Conservation (phyloP, 2,888 invertebrate genomes). For the Sphinx pinastri region DNA sequence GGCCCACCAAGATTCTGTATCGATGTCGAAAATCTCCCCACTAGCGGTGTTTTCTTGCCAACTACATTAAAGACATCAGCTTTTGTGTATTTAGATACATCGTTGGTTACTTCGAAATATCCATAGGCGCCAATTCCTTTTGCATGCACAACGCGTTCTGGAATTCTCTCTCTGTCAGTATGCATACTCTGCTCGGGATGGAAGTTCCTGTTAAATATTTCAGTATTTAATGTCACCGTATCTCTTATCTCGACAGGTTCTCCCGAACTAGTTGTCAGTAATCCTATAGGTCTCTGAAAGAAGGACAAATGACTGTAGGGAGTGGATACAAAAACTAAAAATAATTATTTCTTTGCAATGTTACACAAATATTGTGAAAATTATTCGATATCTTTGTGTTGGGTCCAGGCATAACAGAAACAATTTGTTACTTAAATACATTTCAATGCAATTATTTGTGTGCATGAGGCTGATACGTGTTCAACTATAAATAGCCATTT, state of each 20-base stretch:
- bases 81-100: constrained; percentile 89
- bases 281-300: constrained; percentile 76
- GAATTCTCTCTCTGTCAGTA: constrained; percentile 93
- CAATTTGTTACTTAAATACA: no score
- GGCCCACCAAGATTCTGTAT: constrained; percentile 92
- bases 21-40: constrained; percentile 90
- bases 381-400: no score
- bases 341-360: no score
- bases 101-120: constrained; percentile 92
- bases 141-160: constrained; percentile 95
- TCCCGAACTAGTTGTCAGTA: constrained; percentile 89
- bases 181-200: constrained; percentile 76
- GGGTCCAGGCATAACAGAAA: no score
- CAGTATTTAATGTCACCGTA: constrained; percentile 89
- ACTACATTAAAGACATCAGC: constrained; percentile 89
- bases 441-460: no score
- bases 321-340: no score
- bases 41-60: constrained; percentile 90
- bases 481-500: no score
- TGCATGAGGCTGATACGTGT: no score
- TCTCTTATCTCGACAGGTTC: constrained; percentile 89
- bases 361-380: no score
- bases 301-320: not conserved
- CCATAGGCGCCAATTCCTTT: constrained; percentile 95
- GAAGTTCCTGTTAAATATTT: constrained; percentile 54